Evolutionary conservation across 2,797 vertebrate species (phyloP).

Genomic region (Smutsia temminckii): DNA sequence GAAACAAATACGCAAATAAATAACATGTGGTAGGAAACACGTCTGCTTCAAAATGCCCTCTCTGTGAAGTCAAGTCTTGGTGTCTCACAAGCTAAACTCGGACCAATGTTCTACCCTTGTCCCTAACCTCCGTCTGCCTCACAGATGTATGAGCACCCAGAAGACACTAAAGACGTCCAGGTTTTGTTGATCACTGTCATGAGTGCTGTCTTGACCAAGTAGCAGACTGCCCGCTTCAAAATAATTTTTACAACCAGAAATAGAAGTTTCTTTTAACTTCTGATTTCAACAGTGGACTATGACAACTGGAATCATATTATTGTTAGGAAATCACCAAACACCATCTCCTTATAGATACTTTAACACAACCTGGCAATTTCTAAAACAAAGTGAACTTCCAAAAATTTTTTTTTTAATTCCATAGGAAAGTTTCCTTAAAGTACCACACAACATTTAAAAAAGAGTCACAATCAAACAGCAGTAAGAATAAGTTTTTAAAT

Average conservation of each 20-base stretch:
- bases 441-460: background rate
- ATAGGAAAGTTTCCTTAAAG: background rate
- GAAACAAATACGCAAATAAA: background rate
- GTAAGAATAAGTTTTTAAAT: background rate
- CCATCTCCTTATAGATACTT: background rate
- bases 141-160: accelerated
- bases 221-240: background rate
- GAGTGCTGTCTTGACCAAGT: background rate
- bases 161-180: background rate
- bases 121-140: background rate
- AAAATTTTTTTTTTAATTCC: background rate
- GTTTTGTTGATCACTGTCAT: background rate
- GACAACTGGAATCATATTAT: background rate
- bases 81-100: background rate
- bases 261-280: background rate
- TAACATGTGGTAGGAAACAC: background rate
- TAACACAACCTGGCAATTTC: background rate
- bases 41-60: background rate
- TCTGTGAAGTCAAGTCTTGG: background rate
- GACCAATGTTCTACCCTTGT: background rate
- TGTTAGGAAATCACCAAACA: background rate
- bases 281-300: background rate
- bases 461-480: background rate
- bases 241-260: background rate
- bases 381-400: background rate